Conservation (phyloP, 2,797 vertebrate genomes). For the Botia kubotai region DNA sequence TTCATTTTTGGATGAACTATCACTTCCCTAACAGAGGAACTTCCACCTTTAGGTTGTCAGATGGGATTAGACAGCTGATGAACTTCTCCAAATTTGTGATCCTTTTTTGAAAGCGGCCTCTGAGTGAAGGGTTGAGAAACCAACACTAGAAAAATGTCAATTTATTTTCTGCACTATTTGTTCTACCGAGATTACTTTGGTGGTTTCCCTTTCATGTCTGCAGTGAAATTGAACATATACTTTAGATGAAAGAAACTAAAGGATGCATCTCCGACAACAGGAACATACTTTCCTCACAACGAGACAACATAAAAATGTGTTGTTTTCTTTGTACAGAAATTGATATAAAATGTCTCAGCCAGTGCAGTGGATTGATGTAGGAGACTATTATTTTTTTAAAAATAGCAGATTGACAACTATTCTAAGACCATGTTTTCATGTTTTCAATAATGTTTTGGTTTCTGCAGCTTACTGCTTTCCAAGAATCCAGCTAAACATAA, state of each 20-base stretch:
- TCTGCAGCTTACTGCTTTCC: background rate
- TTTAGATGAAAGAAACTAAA: conserved; percentile 9
- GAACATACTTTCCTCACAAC: background rate
- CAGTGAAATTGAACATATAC: conserved; percentile 3
- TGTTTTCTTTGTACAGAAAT: conserved; percentile 9
- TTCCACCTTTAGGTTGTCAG: background rate
- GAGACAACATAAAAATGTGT: background rate
- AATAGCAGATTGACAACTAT: background rate
- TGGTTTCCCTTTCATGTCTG: background rate
- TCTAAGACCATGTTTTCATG: background rate
- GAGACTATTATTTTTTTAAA: background rate
- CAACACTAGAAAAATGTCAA: background rate
- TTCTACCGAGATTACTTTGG: background rate
- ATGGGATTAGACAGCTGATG: background rate
- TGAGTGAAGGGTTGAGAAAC: background rate
- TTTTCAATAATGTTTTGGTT: background rate
- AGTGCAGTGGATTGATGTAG: background rate
- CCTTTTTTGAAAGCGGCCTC: background rate
- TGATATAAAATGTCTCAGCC: background rate
- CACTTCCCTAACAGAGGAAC: no score
- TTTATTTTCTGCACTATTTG: background rate
- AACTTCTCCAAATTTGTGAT: background rate
- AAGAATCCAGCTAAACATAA: background rate
- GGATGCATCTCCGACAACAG: background rate
- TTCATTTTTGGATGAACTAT: no score